Evolutionary conservation across 2,888 invertebrate genomes (phyloP).

Genomic region (Agrilus biguttatus): DNA sequence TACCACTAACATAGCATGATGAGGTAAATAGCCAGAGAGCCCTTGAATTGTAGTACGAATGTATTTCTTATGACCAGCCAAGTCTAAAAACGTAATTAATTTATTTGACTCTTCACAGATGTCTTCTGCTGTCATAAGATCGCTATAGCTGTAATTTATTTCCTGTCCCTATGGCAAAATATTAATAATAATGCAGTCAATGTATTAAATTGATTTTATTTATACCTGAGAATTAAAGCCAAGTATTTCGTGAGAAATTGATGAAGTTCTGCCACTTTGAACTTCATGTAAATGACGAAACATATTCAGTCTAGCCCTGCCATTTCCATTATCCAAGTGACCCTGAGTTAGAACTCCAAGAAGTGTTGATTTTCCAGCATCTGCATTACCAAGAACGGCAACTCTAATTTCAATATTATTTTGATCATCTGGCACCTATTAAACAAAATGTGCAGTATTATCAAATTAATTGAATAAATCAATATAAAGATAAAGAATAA

Average conservation of each 20-base stretch:
- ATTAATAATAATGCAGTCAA: not conserved
- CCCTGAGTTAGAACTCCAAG: slow-evolving; percentile 94
- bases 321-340: slow-evolving; percentile 88
- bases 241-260: slow-evolving; percentile 90
- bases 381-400: slow-evolving; percentile 89
- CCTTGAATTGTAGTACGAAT: slow-evolving; percentile 91
- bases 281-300: slow-evolving; percentile 93
- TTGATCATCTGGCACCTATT: slow-evolving; percentile 68
- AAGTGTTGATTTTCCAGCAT: slow-evolving; percentile 94
- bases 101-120: slow-evolving; percentile 88
- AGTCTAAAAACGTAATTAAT: slow-evolving; percentile 85
- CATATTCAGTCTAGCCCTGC: slow-evolving; percentile 88
- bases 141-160: slow-evolving; percentile 77
- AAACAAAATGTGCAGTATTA: slow-evolving; percentile 2
- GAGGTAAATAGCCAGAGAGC: slow-evolving; percentile 83
- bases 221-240: slow-evolving; percentile 73
- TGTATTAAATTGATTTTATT: not conserved
- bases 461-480: not conserved
- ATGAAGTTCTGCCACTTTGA: slow-evolving; percentile 83
- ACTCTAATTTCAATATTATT: slow-evolving; percentile 81
- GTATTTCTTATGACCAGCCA: slow-evolving; percentile 94
- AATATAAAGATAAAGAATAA: not conserved
- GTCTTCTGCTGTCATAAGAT: slow-evolving; percentile 82
- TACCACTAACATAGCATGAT: slow-evolving; percentile 78
- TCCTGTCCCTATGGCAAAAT: slow-evolving; percentile 49